Percentiles rank a stretch among this genome's conserved stretches.
Conservation (phyloP, 2,113 vertebrate genomes). For the Mixornis gularis region DNA sequence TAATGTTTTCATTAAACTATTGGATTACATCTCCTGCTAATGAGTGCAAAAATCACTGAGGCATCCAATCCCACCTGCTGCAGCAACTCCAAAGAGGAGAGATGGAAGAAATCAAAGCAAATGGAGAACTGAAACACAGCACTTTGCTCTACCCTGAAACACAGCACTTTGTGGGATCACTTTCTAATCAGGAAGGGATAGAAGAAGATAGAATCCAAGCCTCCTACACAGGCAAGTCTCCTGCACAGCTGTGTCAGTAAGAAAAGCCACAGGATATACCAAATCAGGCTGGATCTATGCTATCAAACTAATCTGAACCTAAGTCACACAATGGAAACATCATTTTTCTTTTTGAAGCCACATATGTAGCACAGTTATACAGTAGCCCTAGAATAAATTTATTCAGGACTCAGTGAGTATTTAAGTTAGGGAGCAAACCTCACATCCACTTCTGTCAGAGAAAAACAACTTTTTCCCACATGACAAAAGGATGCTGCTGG, state of each 20-base stretch:
- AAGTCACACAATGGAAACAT: not conserved
- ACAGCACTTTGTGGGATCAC: not conserved
- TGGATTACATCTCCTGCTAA: not conserved
- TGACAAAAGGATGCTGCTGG: not conserved
- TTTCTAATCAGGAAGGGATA: not conserved
- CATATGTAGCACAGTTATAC: accelerated
- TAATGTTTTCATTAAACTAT: not conserved
- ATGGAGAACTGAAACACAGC: not conserved
- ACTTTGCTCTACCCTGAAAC: not conserved
- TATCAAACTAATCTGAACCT: not conserved
- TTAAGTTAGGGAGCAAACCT: not conserved
- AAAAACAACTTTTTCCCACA: not conserved
- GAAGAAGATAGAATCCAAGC: not conserved
- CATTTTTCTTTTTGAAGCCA: not conserved
- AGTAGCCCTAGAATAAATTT: not conserved
- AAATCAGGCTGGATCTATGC: not conserved
- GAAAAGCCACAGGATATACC: not conserved
- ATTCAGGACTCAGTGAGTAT: not conserved
- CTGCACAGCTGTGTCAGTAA: not conserved
- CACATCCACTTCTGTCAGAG: not conserved
- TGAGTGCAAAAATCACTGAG: not conserved
- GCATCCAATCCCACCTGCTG: not conserved
- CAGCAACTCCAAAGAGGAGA: not conserved
- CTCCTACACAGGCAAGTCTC: not conserved
- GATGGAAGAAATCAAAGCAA: not conserved